Evolutionary conservation across 2,797 vertebrate genomes (phyloP).

Genomic region (Clamator glandarius): DNA sequence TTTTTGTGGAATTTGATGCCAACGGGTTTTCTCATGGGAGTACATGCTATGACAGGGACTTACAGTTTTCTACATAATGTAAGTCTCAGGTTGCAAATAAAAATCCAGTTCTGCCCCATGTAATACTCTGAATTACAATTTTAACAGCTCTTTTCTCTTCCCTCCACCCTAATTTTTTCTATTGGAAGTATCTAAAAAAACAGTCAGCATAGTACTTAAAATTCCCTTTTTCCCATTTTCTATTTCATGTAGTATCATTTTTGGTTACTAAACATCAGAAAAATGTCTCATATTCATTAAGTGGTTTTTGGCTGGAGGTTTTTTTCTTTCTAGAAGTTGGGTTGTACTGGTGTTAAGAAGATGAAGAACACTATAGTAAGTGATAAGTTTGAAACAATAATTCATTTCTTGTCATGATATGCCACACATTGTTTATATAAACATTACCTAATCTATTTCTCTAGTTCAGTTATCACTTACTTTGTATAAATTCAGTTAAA

Average conservation of each 20-base stretch:
- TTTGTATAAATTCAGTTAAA: not conserved
- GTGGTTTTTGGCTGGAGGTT: fast-evolving
- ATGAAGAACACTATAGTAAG: not conserved
- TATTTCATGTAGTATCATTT: not conserved
- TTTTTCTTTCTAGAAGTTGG: not conserved
- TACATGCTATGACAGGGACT: not conserved
- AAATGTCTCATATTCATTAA: not conserved
- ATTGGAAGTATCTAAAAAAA: not conserved
- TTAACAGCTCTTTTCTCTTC: not conserved
- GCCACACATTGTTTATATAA: fast-evolving
- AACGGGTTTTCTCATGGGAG: not conserved
- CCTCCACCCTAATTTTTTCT: not conserved
- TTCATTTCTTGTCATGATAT: not conserved
- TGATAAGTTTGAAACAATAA: not conserved
- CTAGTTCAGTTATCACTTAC: not conserved
- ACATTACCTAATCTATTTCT: not conserved
- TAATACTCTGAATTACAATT: not conserved
- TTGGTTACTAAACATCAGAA: not conserved
- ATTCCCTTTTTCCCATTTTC: not conserved
- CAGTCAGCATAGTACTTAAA: not conserved
- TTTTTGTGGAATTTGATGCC: not conserved
- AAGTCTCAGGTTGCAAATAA: not conserved
- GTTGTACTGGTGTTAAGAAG: not conserved
- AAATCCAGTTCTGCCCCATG: not conserved
- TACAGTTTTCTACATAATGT: not conserved